Percentiles rank a stretch among this genome's conserved stretches.
Conservation (phyloP, 35 echinoderm and acorn worm genomes). For the Apostichopus parvimensis region DNA sequence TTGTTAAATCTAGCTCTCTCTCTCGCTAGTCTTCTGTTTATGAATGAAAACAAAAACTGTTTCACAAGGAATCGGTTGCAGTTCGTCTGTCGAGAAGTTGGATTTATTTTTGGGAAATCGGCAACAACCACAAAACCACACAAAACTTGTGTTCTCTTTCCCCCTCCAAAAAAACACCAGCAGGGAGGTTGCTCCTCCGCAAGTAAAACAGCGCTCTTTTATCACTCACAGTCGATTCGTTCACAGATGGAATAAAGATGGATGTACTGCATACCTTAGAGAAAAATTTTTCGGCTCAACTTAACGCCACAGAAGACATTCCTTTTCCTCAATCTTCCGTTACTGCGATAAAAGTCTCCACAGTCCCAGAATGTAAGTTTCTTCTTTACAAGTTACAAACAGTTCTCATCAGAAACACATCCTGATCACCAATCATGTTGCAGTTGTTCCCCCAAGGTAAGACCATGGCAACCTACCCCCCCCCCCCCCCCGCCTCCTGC, state of each 20-base stretch:
- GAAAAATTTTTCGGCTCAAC: slow-evolving; percentile 41
- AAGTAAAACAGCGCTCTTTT: neutral
- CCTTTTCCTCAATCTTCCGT: slow-evolving; percentile 19
- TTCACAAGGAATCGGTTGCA: no score
- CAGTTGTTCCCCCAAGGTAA: neutral
- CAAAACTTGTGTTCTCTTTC: no score
- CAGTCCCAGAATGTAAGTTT: slow-evolving; percentile 37
- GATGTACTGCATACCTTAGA: slow-evolving; percentile 33
- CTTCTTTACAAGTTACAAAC: slow-evolving; percentile 1
- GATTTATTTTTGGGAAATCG: no score
- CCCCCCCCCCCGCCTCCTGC: no score
- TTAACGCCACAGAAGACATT: slow-evolving; percentile 13
- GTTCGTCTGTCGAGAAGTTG: no score
- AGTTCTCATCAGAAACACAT: neutral
- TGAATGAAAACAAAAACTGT: no score
- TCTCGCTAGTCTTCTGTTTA: no score
- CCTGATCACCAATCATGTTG: neutral
- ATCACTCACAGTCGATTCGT: slow-evolving; percentile 11
- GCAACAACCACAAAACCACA: no score
- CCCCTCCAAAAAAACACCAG: no score
- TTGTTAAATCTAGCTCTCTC: no score
- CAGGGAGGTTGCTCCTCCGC: no score
- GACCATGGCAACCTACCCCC: neutral
- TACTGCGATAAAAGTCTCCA: slow-evolving; percentile 31
- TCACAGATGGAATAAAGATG: slow-evolving; percentile 31